Evolutionary conservation across 1,140 invertebrate species (phyloP), one percentile per base, ranked within the genome.

Genomic region (Andrena cerasifolii): DNA sequence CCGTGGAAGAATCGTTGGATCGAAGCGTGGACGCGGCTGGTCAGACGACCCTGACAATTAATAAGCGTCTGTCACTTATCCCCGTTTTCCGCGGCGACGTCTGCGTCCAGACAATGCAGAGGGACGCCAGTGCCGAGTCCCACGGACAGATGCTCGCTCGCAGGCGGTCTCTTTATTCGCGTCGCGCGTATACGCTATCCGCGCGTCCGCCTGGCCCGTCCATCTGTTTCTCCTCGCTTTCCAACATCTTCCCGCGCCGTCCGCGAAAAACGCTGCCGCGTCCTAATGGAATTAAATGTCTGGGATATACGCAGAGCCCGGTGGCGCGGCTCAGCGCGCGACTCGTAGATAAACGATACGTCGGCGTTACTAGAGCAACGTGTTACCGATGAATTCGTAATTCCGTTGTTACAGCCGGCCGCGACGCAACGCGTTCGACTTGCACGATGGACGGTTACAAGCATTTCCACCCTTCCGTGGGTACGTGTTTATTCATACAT

Each of bases 11-110:
- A 16, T 12, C 1, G 18, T 49, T 49, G 18, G 47, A 49, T 49
- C 6, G 47, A 4, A 8, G n/a, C 31, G 28, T 28, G 31, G 71
- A 61, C 36, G n/a, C 36, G 40, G 43, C 33, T 59, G 49, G 43
- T 26, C 49, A 31, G 62, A 82, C 21, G 54, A 68, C 33, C 24
- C 36, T 45, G 62, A 78, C 82, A 82, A 83, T 83, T 83, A 83
- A 73, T 40, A 70, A 82, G 59, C 49, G 72, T 72, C 67, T 71
- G 73, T 33, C 71, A 24, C 59, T 82, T 77, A 71, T 81, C 14
- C 36, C 21, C 18, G 18, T 21, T 47, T 31, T 47, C 33, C 66
- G 26, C 47, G 26, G 33, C 59, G 56, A 82, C 66, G 66, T 80
- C 51, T 58, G 33, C 33, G 31, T 43, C 14, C 36, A 1, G 3